Percentiles rank a stretch among this genome's conserved stretches.
phyloP scores from a whole-genome alignment of 2,113 vertebrate species.

The Channa argus region DNA sequence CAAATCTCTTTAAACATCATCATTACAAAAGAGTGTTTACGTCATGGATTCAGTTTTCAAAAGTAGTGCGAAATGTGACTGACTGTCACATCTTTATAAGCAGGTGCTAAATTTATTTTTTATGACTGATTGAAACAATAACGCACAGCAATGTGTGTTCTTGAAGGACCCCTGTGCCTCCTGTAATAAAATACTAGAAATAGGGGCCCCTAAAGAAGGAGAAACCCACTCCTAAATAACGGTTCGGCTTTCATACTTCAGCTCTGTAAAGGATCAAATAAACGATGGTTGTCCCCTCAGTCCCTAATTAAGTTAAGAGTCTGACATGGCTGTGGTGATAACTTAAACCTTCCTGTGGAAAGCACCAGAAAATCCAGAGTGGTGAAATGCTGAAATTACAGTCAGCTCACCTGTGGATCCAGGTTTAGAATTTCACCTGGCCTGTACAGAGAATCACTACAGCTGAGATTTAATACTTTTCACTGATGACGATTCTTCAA shows the following conservation, averaged over 20 bases:
- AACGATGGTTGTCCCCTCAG: not conserved
- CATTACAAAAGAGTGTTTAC: too few species aligned
- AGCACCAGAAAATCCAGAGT: constrained; percentile 75
- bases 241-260: not conserved
- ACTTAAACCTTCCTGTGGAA: constrained; percentile 69
- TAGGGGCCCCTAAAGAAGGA: not conserved
- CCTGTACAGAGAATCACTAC: not conserved
- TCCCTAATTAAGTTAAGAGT: constrained; percentile 13
- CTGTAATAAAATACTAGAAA: not conserved
- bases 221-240: not conserved
- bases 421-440: constrained; percentile 57
- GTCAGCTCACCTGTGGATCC: constrained; percentile 57
- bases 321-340: constrained; percentile 14
- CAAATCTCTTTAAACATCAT: not conserved
- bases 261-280: not conserved
- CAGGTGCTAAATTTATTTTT: not conserved
- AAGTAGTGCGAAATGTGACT: not conserved
- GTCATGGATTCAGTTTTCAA: not conserved
- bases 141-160: too few species aligned
- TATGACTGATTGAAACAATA: not conserved
- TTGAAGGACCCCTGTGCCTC: too few species aligned
- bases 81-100: not conserved
- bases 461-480: not conserved
- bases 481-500: not conserved
- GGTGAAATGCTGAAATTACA: constrained; percentile 52